phyloP scores from a whole-genome alignment of 64 coral and sea anemone species.

The Porites lutea region DNA sequence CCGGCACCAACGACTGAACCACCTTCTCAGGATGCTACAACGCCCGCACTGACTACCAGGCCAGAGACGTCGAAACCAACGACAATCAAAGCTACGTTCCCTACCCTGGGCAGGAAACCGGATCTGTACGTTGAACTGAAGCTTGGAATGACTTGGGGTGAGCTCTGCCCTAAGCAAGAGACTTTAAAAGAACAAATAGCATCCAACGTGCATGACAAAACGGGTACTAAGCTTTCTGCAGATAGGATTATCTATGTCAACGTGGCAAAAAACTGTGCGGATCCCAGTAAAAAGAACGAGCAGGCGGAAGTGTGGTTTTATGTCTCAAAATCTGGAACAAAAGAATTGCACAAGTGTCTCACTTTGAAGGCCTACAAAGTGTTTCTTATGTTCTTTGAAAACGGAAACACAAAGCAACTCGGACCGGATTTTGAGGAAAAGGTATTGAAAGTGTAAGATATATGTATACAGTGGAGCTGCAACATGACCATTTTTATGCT shows the following conservation, averaged over 20 bases:
- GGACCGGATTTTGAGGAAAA: constrained; percentile 79
- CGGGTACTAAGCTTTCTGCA: constrained; percentile 56
- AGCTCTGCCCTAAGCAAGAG: constrained; percentile 72
- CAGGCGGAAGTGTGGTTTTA: constrained; percentile 83
- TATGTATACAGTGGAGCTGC: too few relatives aligned
- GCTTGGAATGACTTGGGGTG: constrained; percentile 81
- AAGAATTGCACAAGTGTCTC: constrained; percentile 43
- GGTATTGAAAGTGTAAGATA: constrained; percentile 16
- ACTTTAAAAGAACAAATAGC: constrained; percentile 73
- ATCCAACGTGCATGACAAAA: constrained; percentile 73
- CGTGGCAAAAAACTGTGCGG: constrained; percentile 59
- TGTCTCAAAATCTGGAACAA: constrained; percentile 21
- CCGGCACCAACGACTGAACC: not conserved
- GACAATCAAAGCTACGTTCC: not conserved
- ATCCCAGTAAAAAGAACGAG: constrained; percentile 55
- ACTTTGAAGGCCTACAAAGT: constrained; percentile 73
- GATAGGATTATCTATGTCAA: constrained; percentile 76
- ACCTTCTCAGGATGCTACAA: not conserved
- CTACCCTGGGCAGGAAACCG: not conserved
- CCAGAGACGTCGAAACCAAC: not conserved
- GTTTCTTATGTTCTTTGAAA: constrained; percentile 75
- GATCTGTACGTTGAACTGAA: constrained; percentile 59
- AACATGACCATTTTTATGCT: too few relatives aligned
- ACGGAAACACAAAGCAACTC: constrained; percentile 81
- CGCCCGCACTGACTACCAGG: not conserved